Evolutionary conservation across 23 tunicate species (phyloP).

Genomic region (Clavelina lepadiformis): DNA sequence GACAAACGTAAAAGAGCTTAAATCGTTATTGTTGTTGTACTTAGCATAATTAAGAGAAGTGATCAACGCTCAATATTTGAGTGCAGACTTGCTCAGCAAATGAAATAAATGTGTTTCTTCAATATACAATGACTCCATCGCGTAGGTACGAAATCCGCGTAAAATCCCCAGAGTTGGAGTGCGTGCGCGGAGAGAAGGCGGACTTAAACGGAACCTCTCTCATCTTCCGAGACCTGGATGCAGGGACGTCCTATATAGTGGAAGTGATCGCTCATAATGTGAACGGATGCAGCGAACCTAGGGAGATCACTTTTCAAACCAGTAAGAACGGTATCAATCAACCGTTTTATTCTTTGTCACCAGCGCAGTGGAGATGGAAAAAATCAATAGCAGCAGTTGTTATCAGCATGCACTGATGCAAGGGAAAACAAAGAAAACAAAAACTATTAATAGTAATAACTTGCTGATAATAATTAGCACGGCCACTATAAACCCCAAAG

Average conservation of each 20-base stretch:
- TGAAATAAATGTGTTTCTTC: neutral
- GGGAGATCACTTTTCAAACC: slow-evolving; percentile 34
- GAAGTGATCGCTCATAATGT: slow-evolving; percentile 33
- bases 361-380: too few relatives aligned
- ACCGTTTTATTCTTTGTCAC: too few relatives aligned
- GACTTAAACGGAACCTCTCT: neutral
- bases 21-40: neutral
- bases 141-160: slow-evolving; percentile 24
- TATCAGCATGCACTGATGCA: too few relatives aligned
- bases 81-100: slow-evolving; percentile 5
- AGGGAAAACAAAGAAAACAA: too few relatives aligned
- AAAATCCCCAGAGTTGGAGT: slow-evolving; percentile 10
- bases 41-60: neutral
- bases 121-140: too few relatives aligned
- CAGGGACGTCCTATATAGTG: slow-evolving; percentile 30
- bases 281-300: slow-evolving; percentile 56
- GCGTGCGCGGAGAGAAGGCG: slow-evolving; percentile 22
- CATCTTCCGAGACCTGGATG: slow-evolving; percentile 54
- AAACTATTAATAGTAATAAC: too few relatives aligned
- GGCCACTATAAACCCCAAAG: neutral
- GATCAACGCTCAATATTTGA: neutral
- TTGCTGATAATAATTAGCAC: too few relatives aligned
- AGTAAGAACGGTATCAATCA: slow-evolving; percentile 22
- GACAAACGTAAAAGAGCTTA: neutral
- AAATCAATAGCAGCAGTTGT: too few relatives aligned